phyloP scores from a whole-genome alignment of 2,888 invertebrate genomes.

The Tillus elongatus region DNA sequence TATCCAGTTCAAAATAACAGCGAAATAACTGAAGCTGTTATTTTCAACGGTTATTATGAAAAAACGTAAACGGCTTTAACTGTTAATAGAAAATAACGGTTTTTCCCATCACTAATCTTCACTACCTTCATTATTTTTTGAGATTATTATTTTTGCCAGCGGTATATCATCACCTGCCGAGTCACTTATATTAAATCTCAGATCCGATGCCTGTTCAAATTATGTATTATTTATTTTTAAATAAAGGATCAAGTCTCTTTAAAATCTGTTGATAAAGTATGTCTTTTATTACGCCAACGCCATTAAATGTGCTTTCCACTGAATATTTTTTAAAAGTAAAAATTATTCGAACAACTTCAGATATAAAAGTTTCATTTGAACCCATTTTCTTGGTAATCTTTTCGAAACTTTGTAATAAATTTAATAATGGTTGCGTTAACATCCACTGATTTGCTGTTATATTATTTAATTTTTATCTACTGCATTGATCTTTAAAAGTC shows the following conservation, averaged over 20 bases:
- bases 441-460: slow-evolving; percentile 9
- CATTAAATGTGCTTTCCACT: slow-evolving; percentile 6
- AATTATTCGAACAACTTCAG: slow-evolving; percentile 7
- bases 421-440: too few species aligned
- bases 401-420: slow-evolving; percentile 6
- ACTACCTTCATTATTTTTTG: slow-evolving; percentile 7
- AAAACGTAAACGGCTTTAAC: too few species aligned
- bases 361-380: slow-evolving; percentile 9
- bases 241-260: slow-evolving; percentile 8
- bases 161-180: slow-evolving; percentile 5
- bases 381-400: slow-evolving; percentile 8
- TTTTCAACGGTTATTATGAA: too few species aligned
- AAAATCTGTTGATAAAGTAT: slow-evolving; percentile 8
- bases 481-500: slow-evolving; percentile 7
- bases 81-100: too few species aligned
- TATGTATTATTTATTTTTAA: slow-evolving; percentile 7
- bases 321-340: slow-evolving; percentile 8
- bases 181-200: slow-evolving; percentile 6
- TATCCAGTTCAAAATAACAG: too few species aligned
- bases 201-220: slow-evolving; percentile 7
- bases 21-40: too few species aligned
- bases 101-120: too few species aligned
- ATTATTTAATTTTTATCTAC: slow-evolving; percentile 9
- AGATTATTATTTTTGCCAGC: slow-evolving; percentile 3
- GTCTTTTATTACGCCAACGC: slow-evolving; percentile 7